Evolutionary conservation across 1,140 invertebrate genomes (phyloP), one percentile per base, ranked within the genome.

Genomic region (Trissolcus basalis): DNA sequence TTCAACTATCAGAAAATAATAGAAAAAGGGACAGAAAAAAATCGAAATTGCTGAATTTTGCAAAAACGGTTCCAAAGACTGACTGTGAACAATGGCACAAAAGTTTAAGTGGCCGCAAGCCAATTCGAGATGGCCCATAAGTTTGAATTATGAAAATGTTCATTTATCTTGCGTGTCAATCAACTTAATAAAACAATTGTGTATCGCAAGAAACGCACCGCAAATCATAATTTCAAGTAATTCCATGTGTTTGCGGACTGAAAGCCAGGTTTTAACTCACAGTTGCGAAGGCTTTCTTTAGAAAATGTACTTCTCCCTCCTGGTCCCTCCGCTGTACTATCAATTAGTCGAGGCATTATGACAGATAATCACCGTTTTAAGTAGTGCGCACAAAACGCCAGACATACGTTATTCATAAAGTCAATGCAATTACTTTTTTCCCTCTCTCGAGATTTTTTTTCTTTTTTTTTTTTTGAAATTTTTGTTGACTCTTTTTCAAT

Each of bases 341-440:
- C 81, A 83, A 82, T 83, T 83, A 83, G 71, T 70, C 45, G 49
- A 70, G 10, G 44, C 69, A 83, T 82, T 83, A 83, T 76, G 63
- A 77, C 71, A 59, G 70, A 68, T 80, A 78, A 76, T 78, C 69
- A 80, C 80, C 64, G 75, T 77, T 53, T 80, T 77, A 69, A 70
- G 43, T 68, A 56, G 51, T 50, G 47, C 56, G 54, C 58, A 33
- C 41, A 60, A 19, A 36, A 50, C 48, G 27, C 63, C 39, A 43
- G 14, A 56, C 27, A 13, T 48, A 53, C 56, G 47, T 13, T 43
- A 76, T 50, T 61, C 56, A 16, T 59, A 45, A 61, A 73, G 56
- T 60, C 50, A 73, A 44, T 61, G 63, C 55, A 73, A 73, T 27
- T 27, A 45, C 58, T 27, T 49, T 7, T 8, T 4, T 49, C 33